These are phyloP conservation scores for Ochropacha duplaris DNA, from an alignment of 2,888 invertebrate species.

Conservation along the genomic window DNA sequence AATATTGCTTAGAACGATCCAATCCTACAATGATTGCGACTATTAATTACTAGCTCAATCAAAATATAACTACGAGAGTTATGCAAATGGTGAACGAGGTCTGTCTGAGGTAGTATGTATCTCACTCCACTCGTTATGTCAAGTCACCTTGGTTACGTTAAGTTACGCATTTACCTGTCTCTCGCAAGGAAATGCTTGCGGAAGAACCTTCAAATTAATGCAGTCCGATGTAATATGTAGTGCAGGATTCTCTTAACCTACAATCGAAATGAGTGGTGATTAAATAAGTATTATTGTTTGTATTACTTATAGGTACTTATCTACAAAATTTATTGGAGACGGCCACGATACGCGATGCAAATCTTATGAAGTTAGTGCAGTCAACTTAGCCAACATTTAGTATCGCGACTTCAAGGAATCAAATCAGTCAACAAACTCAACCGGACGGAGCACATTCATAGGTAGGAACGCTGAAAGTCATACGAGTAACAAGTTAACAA, in stretches of 20 bases:
- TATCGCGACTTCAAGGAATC: not conserved
- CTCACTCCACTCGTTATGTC: not conserved
- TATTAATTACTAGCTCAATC: not conserved
- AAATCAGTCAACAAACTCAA: not conserved
- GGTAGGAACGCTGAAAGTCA: not conserved
- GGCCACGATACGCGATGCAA: too few relatives aligned
- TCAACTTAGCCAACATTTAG: too few relatives aligned
- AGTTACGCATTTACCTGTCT: not conserved
- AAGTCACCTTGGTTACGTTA: constrained; percentile 1
- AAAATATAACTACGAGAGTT: not conserved
- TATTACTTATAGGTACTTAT: too few relatives aligned
- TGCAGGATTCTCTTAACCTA: not conserved
- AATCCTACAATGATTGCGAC: too few relatives aligned
- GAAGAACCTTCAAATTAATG: constrained; percentile 28
- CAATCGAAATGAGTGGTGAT: not conserved
- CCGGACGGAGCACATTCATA: not conserved
- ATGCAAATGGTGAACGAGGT: not conserved
- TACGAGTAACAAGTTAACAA: not conserved
- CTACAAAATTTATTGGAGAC: too few relatives aligned
- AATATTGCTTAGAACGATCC: too few relatives aligned
- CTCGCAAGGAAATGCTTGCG: constrained; percentile 22
- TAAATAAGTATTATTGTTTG: not conserved
- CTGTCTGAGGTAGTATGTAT: not conserved
- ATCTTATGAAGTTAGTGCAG: too few relatives aligned
- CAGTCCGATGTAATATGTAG: not conserved